Percentiles rank a stretch among this genome's conserved stretches.
Conservation (phyloP, 1,140 invertebrate genomes). For the Cotesia typhae region DNA sequence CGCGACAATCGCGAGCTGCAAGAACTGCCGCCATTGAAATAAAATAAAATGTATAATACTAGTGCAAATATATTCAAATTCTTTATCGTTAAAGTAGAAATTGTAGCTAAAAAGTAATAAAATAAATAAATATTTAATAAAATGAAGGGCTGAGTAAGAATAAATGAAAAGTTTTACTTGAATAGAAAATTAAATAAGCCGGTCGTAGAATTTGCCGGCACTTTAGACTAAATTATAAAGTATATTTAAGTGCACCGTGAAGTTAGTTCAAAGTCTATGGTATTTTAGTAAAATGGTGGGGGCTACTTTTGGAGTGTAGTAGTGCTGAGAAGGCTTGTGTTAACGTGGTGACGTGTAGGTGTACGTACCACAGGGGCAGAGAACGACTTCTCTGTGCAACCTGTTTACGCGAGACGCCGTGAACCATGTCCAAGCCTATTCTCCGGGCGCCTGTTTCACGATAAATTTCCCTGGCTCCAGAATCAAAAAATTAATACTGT, state of each 20-base stretch:
- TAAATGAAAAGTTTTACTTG: not conserved
- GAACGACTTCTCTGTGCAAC: conserved; percentile 29
- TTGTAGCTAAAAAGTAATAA: too few species aligned
- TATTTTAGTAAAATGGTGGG: conserved; percentile 28
- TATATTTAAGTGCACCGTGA: conserved; percentile 17
- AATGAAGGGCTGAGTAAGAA: too few species aligned
- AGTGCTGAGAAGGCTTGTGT: too few species aligned
- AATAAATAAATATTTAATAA: too few species aligned
- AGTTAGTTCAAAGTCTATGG: conserved; percentile 26
- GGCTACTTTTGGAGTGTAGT: too few species aligned
- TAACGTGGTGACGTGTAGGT: not conserved
- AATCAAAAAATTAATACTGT: not conserved
- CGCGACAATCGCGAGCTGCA: conserved; percentile 16
- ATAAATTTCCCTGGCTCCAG: not conserved
- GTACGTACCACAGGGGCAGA: not conserved
- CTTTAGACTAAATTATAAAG: not conserved
- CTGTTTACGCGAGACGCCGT: conserved; percentile 43
- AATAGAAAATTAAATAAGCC: conserved; percentile 2
- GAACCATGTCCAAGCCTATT: conserved; percentile 12
- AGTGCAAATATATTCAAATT: too few species aligned
- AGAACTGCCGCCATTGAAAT: not conserved
- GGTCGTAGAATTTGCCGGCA: not conserved
- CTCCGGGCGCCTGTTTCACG: conserved; percentile 21
- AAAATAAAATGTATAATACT: not conserved
- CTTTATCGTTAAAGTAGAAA: too few species aligned